Evolutionary conservation across 2,113 vertebrate species (phyloP), one percentile per base, ranked within the genome.

Genomic region (Urocynchramus pylzowi): DNA sequence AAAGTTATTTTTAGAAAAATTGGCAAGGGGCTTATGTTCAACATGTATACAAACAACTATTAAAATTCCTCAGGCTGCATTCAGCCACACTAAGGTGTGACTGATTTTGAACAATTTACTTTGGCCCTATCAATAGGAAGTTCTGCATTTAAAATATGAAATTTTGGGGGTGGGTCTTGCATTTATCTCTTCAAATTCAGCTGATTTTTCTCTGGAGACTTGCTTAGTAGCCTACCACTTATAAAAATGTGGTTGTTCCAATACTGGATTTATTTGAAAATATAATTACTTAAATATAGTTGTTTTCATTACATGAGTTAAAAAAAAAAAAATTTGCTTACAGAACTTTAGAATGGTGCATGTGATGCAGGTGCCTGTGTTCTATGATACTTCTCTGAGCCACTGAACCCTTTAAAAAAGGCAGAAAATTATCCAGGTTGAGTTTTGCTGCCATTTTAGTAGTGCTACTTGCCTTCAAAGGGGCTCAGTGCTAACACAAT

Each of bases 1-100:
- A 11, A 78, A 81, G 50, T 17, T 90, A 71, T 68, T 92, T 56
- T 80, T 79, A 79, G 86, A 87, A 96, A 96, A 94, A 79, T 41
- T 53, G 20, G 4, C 4, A 27, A 9, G 21, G 6, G 12, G 30
- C 60, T 95, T 93, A 74, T 78, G 61, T 90, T 94, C 61, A 65
- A 33, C 33, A 57, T 37, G 22, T 73, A 69, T 45, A 59, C 21
- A 71, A 95, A 80, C 20, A 89, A 17, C 17, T 90, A 45, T 93
- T 96, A 15, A 53, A 53, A 27, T 57, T 61, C 33, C 27, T 77
- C n/a, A 69, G 61, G 17, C 41, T 82, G 6, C 69, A 39, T 85
- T 77, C 26, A 47, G 15, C 28, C 37, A 41, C 20, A 19, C 11
- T 37, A n/a, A 56, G 10, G 7, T 61, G 47, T 85, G 45, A n/a